These are phyloP conservation scores for Pyrrhia umbra DNA, from an alignment of 2,888 invertebrate genomes.

Conservation along the genomic window DNA sequence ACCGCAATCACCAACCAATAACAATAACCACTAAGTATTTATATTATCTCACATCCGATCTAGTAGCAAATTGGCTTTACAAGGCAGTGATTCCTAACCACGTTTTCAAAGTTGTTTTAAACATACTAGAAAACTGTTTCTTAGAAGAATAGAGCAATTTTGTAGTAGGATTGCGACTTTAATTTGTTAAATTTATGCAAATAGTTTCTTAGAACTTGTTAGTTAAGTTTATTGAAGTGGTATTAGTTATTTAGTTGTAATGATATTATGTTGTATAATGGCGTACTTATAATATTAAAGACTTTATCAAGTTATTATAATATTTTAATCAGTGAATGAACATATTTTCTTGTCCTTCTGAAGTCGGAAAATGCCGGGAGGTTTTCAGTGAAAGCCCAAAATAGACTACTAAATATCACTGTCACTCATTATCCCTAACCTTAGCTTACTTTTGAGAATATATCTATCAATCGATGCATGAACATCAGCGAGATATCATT, in stretches of 20 bases:
- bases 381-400: too few species aligned
- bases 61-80: conserved; percentile 27
- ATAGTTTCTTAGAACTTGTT: not conserved
- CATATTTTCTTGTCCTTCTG: too few species aligned
- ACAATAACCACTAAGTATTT: too few species aligned
- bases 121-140: conserved; percentile 12
- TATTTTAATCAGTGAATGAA: too few species aligned
- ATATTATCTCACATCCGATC: conserved; percentile 35
- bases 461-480: too few species aligned
- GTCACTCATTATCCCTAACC: too few species aligned
- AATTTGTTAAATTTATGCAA: conserved; percentile 22
- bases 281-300: conserved; percentile 4
- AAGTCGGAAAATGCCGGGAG: too few species aligned
- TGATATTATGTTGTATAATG: not conserved
- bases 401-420: too few species aligned
- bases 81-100: conserved; percentile 19
- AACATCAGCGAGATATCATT: too few species aligned
- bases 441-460: too few species aligned
- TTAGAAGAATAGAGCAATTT: conserved; percentile 33
- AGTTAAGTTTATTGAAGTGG: not conserved
- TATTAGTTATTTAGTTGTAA: too few species aligned
- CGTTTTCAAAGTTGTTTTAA: conserved; percentile 11
- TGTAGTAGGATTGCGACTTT: not conserved
- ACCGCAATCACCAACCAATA: too few species aligned
- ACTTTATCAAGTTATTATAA: not conserved